phyloP scores from a whole-genome alignment of 37 sponge, comb jelly and placozoan genomes.

The Geodia barretti region DNA sequence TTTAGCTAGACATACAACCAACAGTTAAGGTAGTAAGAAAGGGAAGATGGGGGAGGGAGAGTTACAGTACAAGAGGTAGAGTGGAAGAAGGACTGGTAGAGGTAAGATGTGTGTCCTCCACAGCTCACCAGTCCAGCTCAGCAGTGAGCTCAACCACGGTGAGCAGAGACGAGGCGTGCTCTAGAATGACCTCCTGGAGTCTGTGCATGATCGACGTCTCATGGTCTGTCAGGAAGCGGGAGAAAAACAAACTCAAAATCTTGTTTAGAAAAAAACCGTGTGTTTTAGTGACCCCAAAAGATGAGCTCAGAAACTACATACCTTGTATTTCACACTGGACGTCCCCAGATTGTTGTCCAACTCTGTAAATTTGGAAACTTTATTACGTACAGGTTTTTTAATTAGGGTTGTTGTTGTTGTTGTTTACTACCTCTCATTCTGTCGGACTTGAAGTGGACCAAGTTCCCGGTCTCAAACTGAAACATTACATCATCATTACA shows the following conservation, averaged over 20 bases:
- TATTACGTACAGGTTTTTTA: neutral
- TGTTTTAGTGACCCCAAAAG: neutral
- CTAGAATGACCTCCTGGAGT: constrained; percentile 89
- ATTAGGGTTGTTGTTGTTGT: no score
- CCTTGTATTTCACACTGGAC: constrained; percentile 91
- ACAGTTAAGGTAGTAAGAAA: no score
- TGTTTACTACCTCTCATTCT: constrained; percentile 71
- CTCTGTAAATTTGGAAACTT: constrained; percentile 36
- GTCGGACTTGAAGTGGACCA: constrained; percentile 86
- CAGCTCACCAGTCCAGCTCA: constrained; percentile 93
- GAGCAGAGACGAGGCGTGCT: constrained; percentile 56
- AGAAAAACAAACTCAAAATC: neutral
- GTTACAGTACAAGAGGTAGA: no score
- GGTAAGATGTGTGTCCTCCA: neutral
- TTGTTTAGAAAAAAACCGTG: neutral
- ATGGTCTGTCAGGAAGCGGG: constrained; percentile 46
- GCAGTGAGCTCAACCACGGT: constrained; percentile 82
- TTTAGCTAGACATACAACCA: constrained; percentile 2
- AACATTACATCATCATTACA: constrained; percentile 13
- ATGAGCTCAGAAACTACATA: constrained; percentile 6
- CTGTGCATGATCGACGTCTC: constrained; percentile 94
- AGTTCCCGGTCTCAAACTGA: constrained; percentile 70
- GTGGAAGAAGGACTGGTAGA: neutral
- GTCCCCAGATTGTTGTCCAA: constrained; percentile 91
- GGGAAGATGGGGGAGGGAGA: no score